Base-by-base conservation (phyloP, 1,140 invertebrate species). In the Drepana arcuata region DNA sequence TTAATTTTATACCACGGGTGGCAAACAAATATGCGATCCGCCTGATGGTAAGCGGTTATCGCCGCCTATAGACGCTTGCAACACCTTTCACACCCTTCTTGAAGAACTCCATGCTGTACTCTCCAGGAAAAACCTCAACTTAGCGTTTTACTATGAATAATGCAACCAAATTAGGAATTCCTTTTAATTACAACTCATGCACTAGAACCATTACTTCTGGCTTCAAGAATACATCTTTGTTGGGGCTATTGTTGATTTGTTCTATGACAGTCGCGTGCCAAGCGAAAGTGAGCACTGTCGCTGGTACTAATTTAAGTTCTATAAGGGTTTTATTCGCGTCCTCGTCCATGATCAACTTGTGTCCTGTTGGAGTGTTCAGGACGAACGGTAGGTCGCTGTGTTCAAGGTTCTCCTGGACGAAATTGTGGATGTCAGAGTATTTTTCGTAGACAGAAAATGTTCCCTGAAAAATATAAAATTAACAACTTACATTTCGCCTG, bases 381-480 rank as follows among this genome's bases (percentile, higher is more conserved):
- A 83, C 56, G 72, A 93, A 95, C 0, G 89, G 87, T 5, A 88
- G 54, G 7, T 86, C 84, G 41, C 88, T 84, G 39, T 89, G 85
- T 34, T 86, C 78, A 15, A 95, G 65, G 65, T 91, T 89, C 54
- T 93, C 91, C 63, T 86, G 83, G 1, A 95, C 87, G 64, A 94
- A 95, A 39, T 90, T 86, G 28, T 88, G 71, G 1, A 95, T 85
- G 45, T 90, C 88, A 0, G 63, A 59, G 44, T 92, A 87, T 39
- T 89, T 91, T 66, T 95, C 93, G 56, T 91, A 88, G 0, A 94
- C 89, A 14, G 87, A 88, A 79, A 95, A 95, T 6, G 93, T 95
- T 5, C 93, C 93, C 90, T 94, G 59, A 14, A 69, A 67, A n/a
- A n/a, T n/a, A n/a, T n/a, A n/a, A n/a, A n/a, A n/a, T n/a, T n/a